A percentile compares a stretch with the other conserved stretches of the same genome.
Evolutionary conservation across 2,797 vertebrate species (phyloP).

Genomic region (Spea hammondii): DNA sequence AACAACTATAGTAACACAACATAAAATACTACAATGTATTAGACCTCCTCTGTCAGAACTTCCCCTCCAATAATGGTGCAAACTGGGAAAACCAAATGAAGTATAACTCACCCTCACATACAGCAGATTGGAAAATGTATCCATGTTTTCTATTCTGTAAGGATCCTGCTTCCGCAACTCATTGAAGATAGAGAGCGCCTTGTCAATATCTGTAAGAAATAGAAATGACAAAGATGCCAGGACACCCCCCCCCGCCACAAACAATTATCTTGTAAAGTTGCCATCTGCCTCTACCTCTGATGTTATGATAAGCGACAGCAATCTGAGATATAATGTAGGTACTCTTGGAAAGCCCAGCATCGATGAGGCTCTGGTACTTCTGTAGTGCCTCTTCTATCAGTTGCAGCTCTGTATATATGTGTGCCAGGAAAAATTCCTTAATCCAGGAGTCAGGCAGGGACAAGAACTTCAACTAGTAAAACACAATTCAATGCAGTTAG

Average conservation of each 20-base stretch:
- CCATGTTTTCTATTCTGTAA: conserved; percentile 98
- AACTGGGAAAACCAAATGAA: neutral
- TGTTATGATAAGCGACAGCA: conserved; percentile 97
- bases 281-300: conserved; percentile 78
- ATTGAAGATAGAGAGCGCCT: conserved; percentile 93
- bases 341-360: conserved; percentile 96
- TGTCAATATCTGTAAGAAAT: conserved; percentile 86
- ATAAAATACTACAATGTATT: no score
- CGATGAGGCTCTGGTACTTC: conserved; percentile 95
- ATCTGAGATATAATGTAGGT: conserved; percentile 98
- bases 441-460: conserved; percentile 96
- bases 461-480: conserved; percentile 87
- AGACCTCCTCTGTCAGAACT: no score
- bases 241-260: no score
- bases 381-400: conserved; percentile 96
- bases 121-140: conserved; percentile 96
- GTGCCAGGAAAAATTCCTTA: conserved; percentile 97
- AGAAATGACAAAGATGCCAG: conserved; percentile 38
- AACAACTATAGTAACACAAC: no score
- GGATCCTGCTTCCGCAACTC: conserved; percentile 94
- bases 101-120: conserved; percentile 88
- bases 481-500: neutral
- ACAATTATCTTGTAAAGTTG: neutral
- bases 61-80: no score
- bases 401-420: conserved; percentile 98